Evolutionary conservation across 2,888 invertebrate species (phyloP).

Genomic region (Chaetogeoica ovagalla): DNA sequence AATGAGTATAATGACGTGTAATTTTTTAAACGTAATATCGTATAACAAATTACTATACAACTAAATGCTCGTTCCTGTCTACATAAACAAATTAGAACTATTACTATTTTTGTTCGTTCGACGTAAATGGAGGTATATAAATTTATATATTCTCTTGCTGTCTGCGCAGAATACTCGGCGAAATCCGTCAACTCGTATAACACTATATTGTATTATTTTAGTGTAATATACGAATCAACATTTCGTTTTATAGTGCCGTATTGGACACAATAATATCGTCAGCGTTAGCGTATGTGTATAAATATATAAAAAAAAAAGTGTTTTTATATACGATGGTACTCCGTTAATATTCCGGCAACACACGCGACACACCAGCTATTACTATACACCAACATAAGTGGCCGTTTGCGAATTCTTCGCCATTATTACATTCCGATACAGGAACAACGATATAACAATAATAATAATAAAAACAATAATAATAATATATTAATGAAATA

Average conservation of each 20-base stretch:
- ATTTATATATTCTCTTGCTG: no score
- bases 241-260: background rate
- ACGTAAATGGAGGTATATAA: no score
- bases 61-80: no score
- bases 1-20: no score
- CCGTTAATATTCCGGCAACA: constrained; percentile 25
- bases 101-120: no score
- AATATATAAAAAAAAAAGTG: background rate
- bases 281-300: background rate
- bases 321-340: background rate
- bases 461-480: background rate
- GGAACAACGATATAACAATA: constrained; percentile 5
- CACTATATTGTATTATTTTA: no score
- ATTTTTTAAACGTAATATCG: no score
- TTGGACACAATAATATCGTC: background rate
- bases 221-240: background rate
- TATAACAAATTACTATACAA: no score
- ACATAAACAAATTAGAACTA: no score
- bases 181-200: no score
- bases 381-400: background rate
- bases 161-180: no score
- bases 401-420: constrained; percentile 32
- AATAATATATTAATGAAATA: constrained; percentile 29
- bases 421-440: constrained; percentile 20
- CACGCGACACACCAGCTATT: background rate